These are phyloP conservation scores for Brevipalpus yothersi DNA, from an alignment of 1,140 invertebrate species.

Conservation along the genomic window DNA sequence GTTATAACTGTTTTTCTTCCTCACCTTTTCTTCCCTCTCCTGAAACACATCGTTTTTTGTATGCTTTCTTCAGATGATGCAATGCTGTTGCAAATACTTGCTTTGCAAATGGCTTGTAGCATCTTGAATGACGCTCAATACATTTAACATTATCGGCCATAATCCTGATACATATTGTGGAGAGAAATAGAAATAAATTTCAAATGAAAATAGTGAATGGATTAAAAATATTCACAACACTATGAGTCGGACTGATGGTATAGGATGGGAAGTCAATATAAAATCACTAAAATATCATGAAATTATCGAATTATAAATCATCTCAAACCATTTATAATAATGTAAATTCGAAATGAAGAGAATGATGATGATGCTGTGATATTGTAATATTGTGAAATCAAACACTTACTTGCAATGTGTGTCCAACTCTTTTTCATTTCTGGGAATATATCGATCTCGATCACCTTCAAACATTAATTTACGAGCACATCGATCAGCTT, in stretches of 20 bases:
- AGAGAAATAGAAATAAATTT: no score
- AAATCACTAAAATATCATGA: no score
- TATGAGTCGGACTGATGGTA: no score
- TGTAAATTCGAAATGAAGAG: no score
- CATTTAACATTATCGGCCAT: not conserved
- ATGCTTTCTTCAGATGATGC: not conserved
- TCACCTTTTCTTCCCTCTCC: not conserved
- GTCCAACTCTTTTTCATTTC: not conserved
- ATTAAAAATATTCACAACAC: no score
- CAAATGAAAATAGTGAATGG: not conserved
- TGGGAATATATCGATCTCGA: not conserved
- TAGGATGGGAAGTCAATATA: no score
- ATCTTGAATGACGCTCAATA: not conserved
- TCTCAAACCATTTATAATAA: no score
- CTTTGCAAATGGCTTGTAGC: not conserved
- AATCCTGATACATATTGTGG: not conserved
- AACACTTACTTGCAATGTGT: not conserved
- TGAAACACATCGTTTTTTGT: not conserved
- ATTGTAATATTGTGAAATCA: not conserved
- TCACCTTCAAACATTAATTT: constrained; percentile 3
- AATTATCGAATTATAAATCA: no score
- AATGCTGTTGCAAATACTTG: not conserved
- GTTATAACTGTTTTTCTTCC: not conserved
- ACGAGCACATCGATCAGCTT: not conserved
- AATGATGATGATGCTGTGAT: no score